Base-by-base conservation (phyloP, 2,797 vertebrate species). In the Diceros bicornis region DNA sequence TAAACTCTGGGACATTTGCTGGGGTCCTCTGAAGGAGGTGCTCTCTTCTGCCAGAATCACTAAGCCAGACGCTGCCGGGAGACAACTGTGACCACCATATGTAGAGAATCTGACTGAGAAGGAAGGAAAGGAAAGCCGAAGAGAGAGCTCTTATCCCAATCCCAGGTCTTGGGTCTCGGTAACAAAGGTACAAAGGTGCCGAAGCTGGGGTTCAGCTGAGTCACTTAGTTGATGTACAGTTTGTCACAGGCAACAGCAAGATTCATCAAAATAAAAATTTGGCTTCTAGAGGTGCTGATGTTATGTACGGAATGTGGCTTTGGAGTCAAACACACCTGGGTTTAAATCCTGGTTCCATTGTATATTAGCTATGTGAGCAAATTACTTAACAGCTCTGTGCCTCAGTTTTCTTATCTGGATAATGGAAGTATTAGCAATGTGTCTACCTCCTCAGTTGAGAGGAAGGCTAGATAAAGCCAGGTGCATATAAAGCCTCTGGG, bases 1-100 rank as follows among this genome's bases (percentile, higher is more conserved):
- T 16, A 57, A 86, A 44, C 1, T 12, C 64, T 1, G 4, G 52
- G n/a, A 18, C 3, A 13, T 69, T 27, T 29, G 6, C 69, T 71
- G 37, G 44, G 27, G 9, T 68, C 34, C 59, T 25, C 4, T 3
- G 29, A 72, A 52, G 41, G 20, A n/a, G 59, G 44, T 12, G 7
- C 3, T 81, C 8, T 93, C n/a, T 52, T 32, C 37, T 18, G 11
- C 32, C 3, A n/a, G 9, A 20, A 23, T 5, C 0, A 0, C 71
- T 21, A 13, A 71, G 29, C 32, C 29, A 52, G 27, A 7, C 0
- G 0, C 27, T 20, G 4, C 23, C 34, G 18, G 32, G 71, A 9
- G n/a, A 37, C 61, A 41, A 7, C 0, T 37, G 2, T 11, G 20
- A 16, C 50, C 61, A 4, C 32, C 8, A 5, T 0, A 1, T 4